Evolutionary conservation across 2,113 vertebrate species (phyloP), one percentile per base, ranked within the genome.

Genomic region (Triplophysa siluroides): DNA sequence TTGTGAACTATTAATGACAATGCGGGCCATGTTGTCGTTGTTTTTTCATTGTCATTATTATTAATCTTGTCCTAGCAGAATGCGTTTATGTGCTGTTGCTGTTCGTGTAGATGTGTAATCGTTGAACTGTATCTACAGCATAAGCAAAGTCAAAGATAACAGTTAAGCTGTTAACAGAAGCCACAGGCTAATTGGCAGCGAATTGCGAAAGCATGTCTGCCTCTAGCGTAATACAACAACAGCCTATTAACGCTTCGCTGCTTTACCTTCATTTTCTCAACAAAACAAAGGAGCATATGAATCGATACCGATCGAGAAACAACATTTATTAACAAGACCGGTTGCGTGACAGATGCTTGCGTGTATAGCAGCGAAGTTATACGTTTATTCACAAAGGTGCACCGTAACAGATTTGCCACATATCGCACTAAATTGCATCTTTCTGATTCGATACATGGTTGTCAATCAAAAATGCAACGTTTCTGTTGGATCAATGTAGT

Each of bases 181-280:
- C 72, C 38, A 61, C 23, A 63, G 73, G 41, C 72, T 75, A 75
- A 75, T 63, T 75, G 72, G 58, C 16, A n/a, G 38, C 47, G 72
- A 63, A 75, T 75, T 75, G 72, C 26, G 38, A 60, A 75, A 61
- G 72, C 23, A 26, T 75, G 41, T 75, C 58, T 47, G 72, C 41
- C 72, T 47, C 21, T 1, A 60, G 58, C 26, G 29, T 24, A n/a
- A 75, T 47, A 23, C 72, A 63, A 29, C 72, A 62, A 43, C 72
- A 63, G 72, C 58, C 58, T 75, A 63, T 75, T 63, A 75, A 75
- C 21, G 72, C 72, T 75, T 75, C 72, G 47, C 58, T 75, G 72
- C 21, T 43, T 75, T 16, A 24, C 45, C 23, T 75, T 75, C 72
- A 75, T 75, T 47, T 75, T 63, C 38, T 63, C 72, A 47, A 21